Base-by-base conservation (phyloP, 2,113 vertebrate genomes). In the Aleadryas rufinucha region DNA sequence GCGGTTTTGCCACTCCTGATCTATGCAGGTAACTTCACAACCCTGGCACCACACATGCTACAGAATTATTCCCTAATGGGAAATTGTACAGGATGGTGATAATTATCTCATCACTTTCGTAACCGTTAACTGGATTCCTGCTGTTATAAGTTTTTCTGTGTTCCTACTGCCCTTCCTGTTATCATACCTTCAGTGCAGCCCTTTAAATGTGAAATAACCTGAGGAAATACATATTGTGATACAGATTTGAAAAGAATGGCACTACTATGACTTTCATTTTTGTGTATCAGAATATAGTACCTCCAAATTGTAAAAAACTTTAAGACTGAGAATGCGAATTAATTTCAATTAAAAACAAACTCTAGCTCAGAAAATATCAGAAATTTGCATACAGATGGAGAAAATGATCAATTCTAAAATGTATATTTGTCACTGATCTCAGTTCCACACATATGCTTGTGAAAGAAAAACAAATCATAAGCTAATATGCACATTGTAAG, bases 91-190 rank as follows among this genome's bases (percentile, higher is more conserved):
- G 42, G 35, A 69, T 56, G 45, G 57, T 54, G 61, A 75, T 89
- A 94, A 89, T 93, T 91, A 90, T 74, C 92, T 90, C 81, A 93
- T 72, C 47, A 44, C 50, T 87, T 96, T 71, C 83, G 49, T 68
- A 76, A 70, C 37, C 3, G 0, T 54, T 95, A 87, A 81, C 71
- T 69, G 61, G 84, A 75, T 93, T 89, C 74, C 69, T 72, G 89
- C 87, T 88, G 76, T 77, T 83, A 77, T 14, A 85, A 89, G 35
- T 23, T 54, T 69, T 84, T 35, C 14, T 71, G 3, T 42, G 35
- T 88, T 90, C 41, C 21, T 71, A 71, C 41, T 70, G 49, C 26
- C n/a, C 70, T 93, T 71, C 50, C n/a, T 87, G 71, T 84, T 89
- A 76, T 64, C 33, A 5, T 81, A 26, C 69, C 52, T 70, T 75